Evolutionary conservation across 2,888 invertebrate genomes (phyloP), one percentile per base, ranked within the genome.

Genomic region (Nephrotoma appendiculata): DNA sequence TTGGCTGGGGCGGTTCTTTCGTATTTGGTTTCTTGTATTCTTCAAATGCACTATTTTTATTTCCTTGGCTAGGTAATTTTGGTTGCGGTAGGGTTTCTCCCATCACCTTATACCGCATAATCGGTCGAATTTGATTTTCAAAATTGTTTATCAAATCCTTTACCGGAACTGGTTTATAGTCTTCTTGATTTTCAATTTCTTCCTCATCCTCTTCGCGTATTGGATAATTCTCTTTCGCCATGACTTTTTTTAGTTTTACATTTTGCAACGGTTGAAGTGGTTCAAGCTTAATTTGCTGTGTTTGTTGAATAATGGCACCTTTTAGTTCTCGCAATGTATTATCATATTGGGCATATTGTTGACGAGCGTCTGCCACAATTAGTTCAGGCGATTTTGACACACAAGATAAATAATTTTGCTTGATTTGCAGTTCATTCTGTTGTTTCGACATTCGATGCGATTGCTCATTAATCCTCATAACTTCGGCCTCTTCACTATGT

Each of bases 61-160:
- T 84, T 3, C n/a, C 12, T 15, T 85, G 85, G 4, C 43, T 45
- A 11, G 45, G 19, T 71, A 71, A 71, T 71, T 71, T 71, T 0
- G 19, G 71, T 71, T 19, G 71, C 9, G 85, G 85, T 44, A 85
- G 19, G 7, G 45, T 43, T 44, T 85, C 85, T 3, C 87, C 88
- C 11, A 84, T 43, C 0, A 86, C n/a, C 48, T 93, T 93, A 88
- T 93, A 92, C 87, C 92, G 92, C 89, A 94, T 91, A 5, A 92
- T 89, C 0, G 94, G 93, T 89, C 93, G 91, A n/a, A 92, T 92
- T n/a, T 93, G 93, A 89, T 94, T 93, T 89, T 95, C 94, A 88
- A 94, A 95, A 88, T 92, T 93, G 87, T 93, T 92, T 86, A 95
- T 94, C 45, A 95, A 89, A 86, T 91, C 90, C 86, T 87, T 87